Percentiles rank a stretch among this genome's conserved stretches.
Evolutionary conservation across 1,140 invertebrate genomes (phyloP).

Genomic region (Hermetia illucens): DNA sequence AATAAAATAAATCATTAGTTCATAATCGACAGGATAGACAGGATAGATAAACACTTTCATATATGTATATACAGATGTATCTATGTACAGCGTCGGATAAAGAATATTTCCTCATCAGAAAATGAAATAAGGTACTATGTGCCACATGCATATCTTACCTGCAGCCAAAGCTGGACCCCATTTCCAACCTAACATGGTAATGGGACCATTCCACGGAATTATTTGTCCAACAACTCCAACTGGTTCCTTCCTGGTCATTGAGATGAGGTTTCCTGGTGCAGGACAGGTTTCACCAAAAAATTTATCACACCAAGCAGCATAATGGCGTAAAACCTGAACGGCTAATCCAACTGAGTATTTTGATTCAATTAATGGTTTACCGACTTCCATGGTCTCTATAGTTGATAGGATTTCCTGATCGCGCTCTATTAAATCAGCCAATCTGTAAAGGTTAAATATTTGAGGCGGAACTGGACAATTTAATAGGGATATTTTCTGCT

Average conservation of each 20-base stretch:
- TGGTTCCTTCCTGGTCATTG: constrained; percentile 49
- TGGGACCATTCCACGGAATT: constrained; percentile 48
- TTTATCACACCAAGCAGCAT: constrained; percentile 65
- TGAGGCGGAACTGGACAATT: too few species aligned
- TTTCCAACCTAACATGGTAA: constrained; percentile 48
- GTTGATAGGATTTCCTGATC: constrained; percentile 47
- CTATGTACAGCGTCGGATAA: too few species aligned
- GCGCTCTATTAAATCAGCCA: constrained; percentile 57
- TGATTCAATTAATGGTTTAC: constrained; percentile 49
- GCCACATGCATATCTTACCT: background rate
- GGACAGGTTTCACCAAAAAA: constrained; percentile 55
- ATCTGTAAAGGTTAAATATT: too few species aligned
- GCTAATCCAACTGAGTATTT: constrained; percentile 42
- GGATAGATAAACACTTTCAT: too few species aligned
- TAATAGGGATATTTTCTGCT: too few species aligned
- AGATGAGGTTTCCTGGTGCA: constrained; percentile 31
- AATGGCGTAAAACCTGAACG: constrained; percentile 46
- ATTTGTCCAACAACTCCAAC: constrained; percentile 38
- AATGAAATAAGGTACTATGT: background rate
- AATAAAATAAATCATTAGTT: too few species aligned
- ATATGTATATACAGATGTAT: too few species aligned
- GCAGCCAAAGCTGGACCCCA: constrained; percentile 52
- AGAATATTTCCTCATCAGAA: too few species aligned
- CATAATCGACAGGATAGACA: too few species aligned
- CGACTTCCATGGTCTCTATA: constrained; percentile 57